Evolutionary conservation across 2,113 vertebrate genomes (phyloP), one percentile per base, ranked within the genome.

Genomic region (Cyprinodon brontotheroides): DNA sequence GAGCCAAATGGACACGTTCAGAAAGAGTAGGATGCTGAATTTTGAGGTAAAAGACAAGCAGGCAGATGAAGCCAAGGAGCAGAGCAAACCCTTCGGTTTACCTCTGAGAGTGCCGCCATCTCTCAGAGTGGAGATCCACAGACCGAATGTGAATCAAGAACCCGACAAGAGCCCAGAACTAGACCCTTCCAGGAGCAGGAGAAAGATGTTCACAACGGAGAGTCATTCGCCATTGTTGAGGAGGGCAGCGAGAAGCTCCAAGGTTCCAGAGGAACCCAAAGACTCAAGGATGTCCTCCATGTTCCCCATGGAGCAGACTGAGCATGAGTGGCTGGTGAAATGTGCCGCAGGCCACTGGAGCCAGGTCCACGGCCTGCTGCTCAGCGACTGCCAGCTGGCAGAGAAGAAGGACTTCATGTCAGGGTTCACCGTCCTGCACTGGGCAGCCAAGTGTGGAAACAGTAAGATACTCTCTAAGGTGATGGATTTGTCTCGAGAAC

Each of bases 391-490:
- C 69, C 93, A 94, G 67, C 91, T 99, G 87, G 96, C 95, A 0
- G 90, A 93, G 67, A 97, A 96, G 72, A 95, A 89, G 68, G 97
- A 99, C 88, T 98, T 98, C 91, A 95, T 96, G 75, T 96, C 95
- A 0, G 97, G 98, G 29, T 98, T 97, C 93, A 99, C 97, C 0
- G 97, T 95, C 10, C 87, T 99, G 63, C 98, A 99, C 83, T 99
- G 98, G 98, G 97, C 96, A 0, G 96, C 95, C 70, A 99, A 99
- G 81, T 93, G 84, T 0, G 97, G 97, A 0, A 95, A 96, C 91
- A 86, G 84, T 0, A 91, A 95, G 0, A 98, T 97, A 94, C 89
- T 96, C 40, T 77, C 83, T 0, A 95, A 89, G 39, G 92, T 99
- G 36, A 91, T 98, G 11, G 90, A 95, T 0, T 67, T 91, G 0